Evolutionary conservation across 64 coral and sea anemone genomes (phyloP), one percentile per base, ranked within the genome.

Genomic region (Porites australiensis): DNA sequence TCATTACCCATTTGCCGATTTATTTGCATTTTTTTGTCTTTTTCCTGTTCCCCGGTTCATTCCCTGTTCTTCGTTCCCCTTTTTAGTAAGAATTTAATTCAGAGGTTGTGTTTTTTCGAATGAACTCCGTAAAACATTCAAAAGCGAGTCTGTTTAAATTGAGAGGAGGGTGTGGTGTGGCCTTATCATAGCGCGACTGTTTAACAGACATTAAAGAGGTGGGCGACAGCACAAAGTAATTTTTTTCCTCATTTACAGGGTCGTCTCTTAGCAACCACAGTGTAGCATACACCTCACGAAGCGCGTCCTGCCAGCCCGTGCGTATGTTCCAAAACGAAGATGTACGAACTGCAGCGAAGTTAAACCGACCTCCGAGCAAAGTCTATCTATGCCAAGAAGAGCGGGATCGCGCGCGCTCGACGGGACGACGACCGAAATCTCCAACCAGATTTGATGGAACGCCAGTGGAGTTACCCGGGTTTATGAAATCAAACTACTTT

Each of bases 291-390:
- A 99, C 72, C 14, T 64, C 91, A 44, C 87, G 98, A 23, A 95
- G 93, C 14, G 21, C 59, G 5, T 88, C 94, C 3, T 99, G 98
- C 50, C 94, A 80, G 45, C 98, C 98, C 4, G 4, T 82, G 50
- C 70, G 74, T 47, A 58, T 99, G 70, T 99, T 94, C 64, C 85
- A 93, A 58, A 76, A 87, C 19, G 98, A 99, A 62, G 58, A 82
- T 21, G 79, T 94, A 5, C 98, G 88, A 64, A 69, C 52, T n/a
- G 82, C 94, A 3, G 94, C 87, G 44, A 93, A 93, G 22, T 59
- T 95, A 19, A 95, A 93, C 96, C 96, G 94, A 72, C 90, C 90
- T 22, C 84, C 90, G 14, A 90, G 91, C 61, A 87, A 96, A 66
- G 82, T 94, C 55, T 69, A 93, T 58, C 43, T 77, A 23, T 87